A percentile compares a stretch with the other conserved stretches of the same genome.
Evolutionary conservation across 2,888 invertebrate genomes (phyloP).

Genomic region (Parapristionchus giblindavisi): DNA sequence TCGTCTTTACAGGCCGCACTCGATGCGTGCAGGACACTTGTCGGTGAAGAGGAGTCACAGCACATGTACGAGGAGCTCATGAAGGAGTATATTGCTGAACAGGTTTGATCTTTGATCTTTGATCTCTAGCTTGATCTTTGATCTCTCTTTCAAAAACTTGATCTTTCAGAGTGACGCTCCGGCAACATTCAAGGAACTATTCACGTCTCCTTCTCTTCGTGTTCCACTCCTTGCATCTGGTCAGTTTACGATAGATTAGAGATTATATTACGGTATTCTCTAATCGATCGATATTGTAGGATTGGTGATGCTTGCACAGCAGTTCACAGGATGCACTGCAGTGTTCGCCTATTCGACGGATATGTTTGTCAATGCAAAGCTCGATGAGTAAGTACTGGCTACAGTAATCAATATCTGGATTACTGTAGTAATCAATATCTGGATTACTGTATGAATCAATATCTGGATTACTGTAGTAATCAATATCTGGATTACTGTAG

Average conservation of each 20-base stretch:
- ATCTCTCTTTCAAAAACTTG: background rate
- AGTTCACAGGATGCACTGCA: constrained; percentile 71
- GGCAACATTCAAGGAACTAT: constrained; percentile 62
- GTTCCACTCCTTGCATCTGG: constrained; percentile 54
- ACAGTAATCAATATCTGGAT: background rate
- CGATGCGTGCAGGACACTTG: constrained; percentile 42
- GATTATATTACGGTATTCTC: background rate
- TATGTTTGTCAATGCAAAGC: constrained; percentile 70
- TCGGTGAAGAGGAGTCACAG: constrained; percentile 55
- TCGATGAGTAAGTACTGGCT: constrained; percentile 54
- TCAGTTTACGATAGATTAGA: background rate
- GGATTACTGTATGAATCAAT: background rate
- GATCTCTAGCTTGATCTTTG: background rate
- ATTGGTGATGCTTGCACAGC: constrained; percentile 70
- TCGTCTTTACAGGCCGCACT: constrained; percentile 22
- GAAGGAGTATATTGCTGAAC: constrained; percentile 33
- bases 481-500: background rate
- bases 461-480: background rate
- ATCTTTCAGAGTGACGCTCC: constrained; percentile 43
- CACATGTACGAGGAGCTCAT: constrained; percentile 56
- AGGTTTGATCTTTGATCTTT: constrained; percentile 17
- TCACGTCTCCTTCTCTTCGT: constrained; percentile 58
- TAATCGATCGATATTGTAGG: constrained; percentile 45
- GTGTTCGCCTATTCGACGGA: constrained; percentile 73
- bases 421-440: background rate